These are phyloP conservation scores for Micromussa lordhowensis DNA, from an alignment of 92 coral and sea anemone species.

Conservation along the genomic window DNA sequence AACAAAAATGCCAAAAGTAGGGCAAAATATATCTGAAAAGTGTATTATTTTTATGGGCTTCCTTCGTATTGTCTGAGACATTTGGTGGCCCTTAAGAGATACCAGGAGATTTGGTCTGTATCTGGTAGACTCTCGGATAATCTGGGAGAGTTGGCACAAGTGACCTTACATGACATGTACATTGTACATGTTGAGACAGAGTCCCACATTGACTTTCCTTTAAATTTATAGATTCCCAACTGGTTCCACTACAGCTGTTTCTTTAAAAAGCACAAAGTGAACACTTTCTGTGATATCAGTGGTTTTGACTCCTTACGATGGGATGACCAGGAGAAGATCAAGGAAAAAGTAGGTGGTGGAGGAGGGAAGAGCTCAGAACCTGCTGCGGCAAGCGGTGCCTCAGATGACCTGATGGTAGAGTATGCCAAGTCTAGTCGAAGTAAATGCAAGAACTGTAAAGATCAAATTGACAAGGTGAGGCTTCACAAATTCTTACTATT, in stretches of 20 bases:
- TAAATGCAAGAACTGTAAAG: slow-evolving; percentile 90
- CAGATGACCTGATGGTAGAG: slow-evolving; percentile 75
- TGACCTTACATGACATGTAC: too few species aligned
- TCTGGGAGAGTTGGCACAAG: too few species aligned
- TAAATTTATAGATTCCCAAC: slow-evolving; percentile 78
- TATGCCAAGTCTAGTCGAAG: slow-evolving; percentile 97
- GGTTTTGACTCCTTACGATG: slow-evolving; percentile 93
- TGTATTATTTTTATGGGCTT: too few species aligned
- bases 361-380: slow-evolving; percentile 34
- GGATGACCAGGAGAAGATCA: slow-evolving; percentile 94
- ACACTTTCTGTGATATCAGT: slow-evolving; percentile 64
- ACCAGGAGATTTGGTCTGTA: too few species aligned
- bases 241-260: slow-evolving; percentile 97
- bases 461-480: slow-evolving; percentile 89
- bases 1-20: too few species aligned
- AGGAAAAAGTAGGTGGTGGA: slow-evolving; percentile 62
- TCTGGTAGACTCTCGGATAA: too few species aligned
- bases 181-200: too few species aligned
- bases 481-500: not conserved
- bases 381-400: slow-evolving; percentile 27
- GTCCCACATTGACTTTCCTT: not conserved
- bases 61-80: too few species aligned
- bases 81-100: too few species aligned
- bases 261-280: slow-evolving; percentile 75
- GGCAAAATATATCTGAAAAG: too few species aligned